A percentile compares a stretch with the other conserved stretches of the same genome.
Evolutionary conservation across 1,140 invertebrate species (phyloP).

Genomic region (Amphibalanus amphitrite): DNA sequence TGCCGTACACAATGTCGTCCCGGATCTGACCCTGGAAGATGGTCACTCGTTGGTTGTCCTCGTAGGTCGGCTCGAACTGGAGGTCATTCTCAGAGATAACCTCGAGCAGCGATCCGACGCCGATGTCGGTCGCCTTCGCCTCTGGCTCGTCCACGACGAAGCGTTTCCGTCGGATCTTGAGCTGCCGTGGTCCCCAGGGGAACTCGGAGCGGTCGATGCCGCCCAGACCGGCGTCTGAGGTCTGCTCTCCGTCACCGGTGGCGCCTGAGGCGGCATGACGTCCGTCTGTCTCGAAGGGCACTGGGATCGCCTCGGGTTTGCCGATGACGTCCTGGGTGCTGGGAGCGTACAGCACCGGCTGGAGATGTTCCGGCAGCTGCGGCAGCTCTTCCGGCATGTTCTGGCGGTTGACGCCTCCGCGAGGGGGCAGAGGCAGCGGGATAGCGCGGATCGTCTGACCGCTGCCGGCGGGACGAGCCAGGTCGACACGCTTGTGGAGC

Average conservation of each 20-base stretch:
- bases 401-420: slow-evolving; percentile 4
- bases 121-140: slow-evolving; percentile 59
- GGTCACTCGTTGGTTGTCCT: slow-evolving; percentile 26
- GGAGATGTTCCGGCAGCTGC: slow-evolving; percentile 8
- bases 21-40: slow-evolving; percentile 71
- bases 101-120: slow-evolving; percentile 67
- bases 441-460: slow-evolving; percentile 5
- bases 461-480: slow-evolving; percentile 9
- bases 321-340: background rate
- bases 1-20: slow-evolving; percentile 67
- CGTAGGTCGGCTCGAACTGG: slow-evolving; percentile 64
- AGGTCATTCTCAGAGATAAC: slow-evolving; percentile 83
- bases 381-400: slow-evolving; percentile 9
- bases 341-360: slow-evolving; percentile 3
- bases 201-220: slow-evolving; percentile 10
- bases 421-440: background rate
- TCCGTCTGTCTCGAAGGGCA: background rate
- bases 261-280: background rate
- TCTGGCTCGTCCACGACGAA: slow-evolving; percentile 47
- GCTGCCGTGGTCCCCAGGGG: slow-evolving; percentile 17
- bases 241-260: background rate
- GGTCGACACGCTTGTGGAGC: slow-evolving; percentile 5
- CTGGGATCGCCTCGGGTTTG: background rate
- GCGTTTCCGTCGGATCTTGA: slow-evolving; percentile 33
- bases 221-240: background rate